Evolutionary conservation across 2,797 vertebrate species (phyloP).

Genomic region (Paguma larvata): DNA sequence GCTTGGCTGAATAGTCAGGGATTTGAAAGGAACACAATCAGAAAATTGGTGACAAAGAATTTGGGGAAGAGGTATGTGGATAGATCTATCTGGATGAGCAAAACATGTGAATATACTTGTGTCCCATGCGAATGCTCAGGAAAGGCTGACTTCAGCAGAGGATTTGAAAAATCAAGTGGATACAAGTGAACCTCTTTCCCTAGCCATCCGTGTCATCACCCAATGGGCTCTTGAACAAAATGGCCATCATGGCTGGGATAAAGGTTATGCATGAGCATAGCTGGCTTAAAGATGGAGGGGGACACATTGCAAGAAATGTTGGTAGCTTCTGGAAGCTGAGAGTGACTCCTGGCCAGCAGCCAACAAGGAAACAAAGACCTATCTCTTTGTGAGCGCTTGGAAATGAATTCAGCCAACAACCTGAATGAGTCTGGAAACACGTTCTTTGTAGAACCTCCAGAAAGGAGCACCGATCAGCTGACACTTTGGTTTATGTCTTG

Average conservation of each 20-base stretch:
- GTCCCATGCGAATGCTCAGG: neutral
- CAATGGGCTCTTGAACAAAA: neutral
- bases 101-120: neutral
- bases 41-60: neutral
- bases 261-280: neutral
- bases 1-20: neutral
- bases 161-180: neutral
- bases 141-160: neutral
- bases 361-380: neutral
- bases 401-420: slow-evolving; percentile 28
- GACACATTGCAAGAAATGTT: neutral
- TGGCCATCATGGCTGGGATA: neutral
- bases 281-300: neutral
- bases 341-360: neutral
- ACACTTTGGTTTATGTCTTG: neutral
- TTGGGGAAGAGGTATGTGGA: neutral
- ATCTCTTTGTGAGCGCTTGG: neutral
- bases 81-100: neutral
- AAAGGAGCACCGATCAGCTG: neutral
- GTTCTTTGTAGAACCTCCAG: neutral
- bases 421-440: neutral
- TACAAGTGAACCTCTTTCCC: neutral
- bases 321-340: neutral
- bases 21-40: neutral
- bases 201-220: neutral